Evolutionary conservation across 2,888 invertebrate species (phyloP).

Genomic region (Cantharis nigra): DNA sequence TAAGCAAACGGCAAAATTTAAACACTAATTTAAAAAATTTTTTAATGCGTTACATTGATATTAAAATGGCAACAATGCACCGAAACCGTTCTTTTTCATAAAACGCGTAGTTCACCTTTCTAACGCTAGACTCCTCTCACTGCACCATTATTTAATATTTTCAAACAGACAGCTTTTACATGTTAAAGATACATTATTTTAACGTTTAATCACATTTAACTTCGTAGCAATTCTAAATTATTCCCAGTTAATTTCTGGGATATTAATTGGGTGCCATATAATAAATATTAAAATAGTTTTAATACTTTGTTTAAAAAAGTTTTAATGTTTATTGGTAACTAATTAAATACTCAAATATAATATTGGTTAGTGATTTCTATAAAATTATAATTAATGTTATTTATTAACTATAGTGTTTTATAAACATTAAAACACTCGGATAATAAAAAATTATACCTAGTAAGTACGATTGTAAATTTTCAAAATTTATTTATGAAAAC

Average conservation of each 20-base stretch:
- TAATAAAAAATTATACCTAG: conserved; percentile 9
- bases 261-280: conserved; percentile 6
- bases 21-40: too few relatives aligned
- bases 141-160: not conserved
- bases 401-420: conserved; percentile 13
- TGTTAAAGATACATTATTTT: not conserved
- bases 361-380: conserved; percentile 29
- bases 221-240: conserved; percentile 37
- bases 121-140: not conserved
- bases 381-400: conserved; percentile 2
- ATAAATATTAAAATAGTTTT: not conserved
- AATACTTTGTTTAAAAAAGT: not conserved
- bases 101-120: not conserved
- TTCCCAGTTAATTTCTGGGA: conserved; percentile 13
- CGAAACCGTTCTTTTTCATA: not conserved
- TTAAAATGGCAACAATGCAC: not conserved
- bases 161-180: not conserved
- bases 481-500: conserved; percentile 12
- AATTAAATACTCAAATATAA: conserved; percentile 12
- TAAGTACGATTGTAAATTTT: conserved; percentile 1
- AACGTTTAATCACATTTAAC: conserved; percentile 7
- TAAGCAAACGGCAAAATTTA: too few relatives aligned
- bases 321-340: conserved; percentile 17
- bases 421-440: conserved; percentile 13
- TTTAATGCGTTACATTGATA: too few relatives aligned